Conservation (phyloP, 2,797 vertebrate species). For the Enteromius afrohamiltoni region DNA sequence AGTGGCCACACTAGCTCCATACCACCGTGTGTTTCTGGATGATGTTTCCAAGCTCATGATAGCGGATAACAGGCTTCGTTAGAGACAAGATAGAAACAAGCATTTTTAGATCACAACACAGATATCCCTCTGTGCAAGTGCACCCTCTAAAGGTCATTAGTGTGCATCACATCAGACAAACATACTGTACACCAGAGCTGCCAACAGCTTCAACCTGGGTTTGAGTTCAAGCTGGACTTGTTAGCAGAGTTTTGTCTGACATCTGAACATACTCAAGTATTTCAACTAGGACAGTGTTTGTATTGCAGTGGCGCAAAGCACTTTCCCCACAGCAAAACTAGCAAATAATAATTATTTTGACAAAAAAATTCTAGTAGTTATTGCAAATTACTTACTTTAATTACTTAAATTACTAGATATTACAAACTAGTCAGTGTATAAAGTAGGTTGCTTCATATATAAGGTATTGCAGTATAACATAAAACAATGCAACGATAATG, state of each 20-base stretch:
- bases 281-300: background rate
- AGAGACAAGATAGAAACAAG: slow-evolving; percentile 40
- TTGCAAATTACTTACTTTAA: too few relatives aligned
- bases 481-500: too few relatives aligned
- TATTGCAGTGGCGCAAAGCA: background rate
- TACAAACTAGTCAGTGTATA: too few relatives aligned
- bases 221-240: background rate
- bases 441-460: too few relatives aligned
- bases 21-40: slow-evolving; percentile 95
- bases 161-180: slow-evolving; percentile 2
- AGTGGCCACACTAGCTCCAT: slow-evolving; percentile 94
- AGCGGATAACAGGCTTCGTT: slow-evolving; percentile 95
- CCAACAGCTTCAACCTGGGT: background rate
- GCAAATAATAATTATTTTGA: background rate
- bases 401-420: too few relatives aligned
- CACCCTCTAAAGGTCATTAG: slow-evolving; percentile 50
- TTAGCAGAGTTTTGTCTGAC: too few relatives aligned
- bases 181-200: background rate
- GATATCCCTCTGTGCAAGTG: slow-evolving; percentile 5
- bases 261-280: background rate
- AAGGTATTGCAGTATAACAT: too few relatives aligned
- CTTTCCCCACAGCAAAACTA: background rate
- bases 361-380: too few relatives aligned
- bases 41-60: slow-evolving; percentile 94
- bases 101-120: slow-evolving; percentile 7